These are phyloP conservation scores for Catharus bicknelli DNA, from an alignment of 2,113 vertebrate genomes.

Conservation along the genomic window DNA sequence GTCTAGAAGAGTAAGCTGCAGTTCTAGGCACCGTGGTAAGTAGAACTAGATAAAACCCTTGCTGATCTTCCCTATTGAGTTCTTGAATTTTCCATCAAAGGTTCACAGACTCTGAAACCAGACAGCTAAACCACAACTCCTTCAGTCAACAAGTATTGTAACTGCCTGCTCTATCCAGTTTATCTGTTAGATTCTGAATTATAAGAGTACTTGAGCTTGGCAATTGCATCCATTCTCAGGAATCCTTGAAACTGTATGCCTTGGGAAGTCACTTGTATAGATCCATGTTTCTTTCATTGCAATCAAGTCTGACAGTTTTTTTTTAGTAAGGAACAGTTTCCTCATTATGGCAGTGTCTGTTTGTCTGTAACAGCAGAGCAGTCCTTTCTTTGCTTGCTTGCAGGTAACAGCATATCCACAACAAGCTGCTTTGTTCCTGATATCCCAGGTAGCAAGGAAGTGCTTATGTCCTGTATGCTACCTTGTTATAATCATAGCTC, in stretches of 20 bases:
- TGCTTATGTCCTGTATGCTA: not conserved
- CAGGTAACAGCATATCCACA: not conserved
- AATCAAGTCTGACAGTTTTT: not conserved
- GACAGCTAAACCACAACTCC: not conserved
- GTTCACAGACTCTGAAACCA: not conserved
- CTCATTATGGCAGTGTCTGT: rapidly evolving
- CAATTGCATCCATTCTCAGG: not conserved
- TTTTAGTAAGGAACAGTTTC: not conserved
- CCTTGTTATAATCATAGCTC: not conserved
- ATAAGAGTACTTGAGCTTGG: not conserved
- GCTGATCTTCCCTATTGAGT: not conserved
- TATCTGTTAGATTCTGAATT: not conserved
- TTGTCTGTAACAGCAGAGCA: not conserved
- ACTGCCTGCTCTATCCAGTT: not conserved
- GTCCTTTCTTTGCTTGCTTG: not conserved
- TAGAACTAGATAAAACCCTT: not conserved
- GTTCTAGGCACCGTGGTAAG: not conserved
- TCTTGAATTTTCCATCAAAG: not conserved
- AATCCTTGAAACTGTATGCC: not conserved
- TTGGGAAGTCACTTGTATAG: not conserved
- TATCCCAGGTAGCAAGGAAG: not conserved
- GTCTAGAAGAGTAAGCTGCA: not conserved
- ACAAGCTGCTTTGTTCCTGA: not conserved
- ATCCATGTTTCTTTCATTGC: not conserved
- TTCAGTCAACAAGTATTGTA: not conserved